phyloP scores from a whole-genome alignment of 2,797 vertebrate genomes.

The Protonibea diacanthus region DNA sequence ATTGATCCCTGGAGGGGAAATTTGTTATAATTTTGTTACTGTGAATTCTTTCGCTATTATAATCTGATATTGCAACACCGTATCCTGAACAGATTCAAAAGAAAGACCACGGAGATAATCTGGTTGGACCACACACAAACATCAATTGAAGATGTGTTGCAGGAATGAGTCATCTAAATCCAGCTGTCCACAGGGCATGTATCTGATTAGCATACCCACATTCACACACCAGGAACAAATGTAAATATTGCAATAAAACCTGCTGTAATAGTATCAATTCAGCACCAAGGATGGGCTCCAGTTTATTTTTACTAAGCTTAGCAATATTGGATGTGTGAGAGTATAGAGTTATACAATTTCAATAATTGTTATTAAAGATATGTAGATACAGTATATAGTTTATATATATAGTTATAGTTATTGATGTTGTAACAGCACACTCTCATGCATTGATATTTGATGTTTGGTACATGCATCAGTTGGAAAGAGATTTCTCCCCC shows the following conservation, averaged over 20 bases:
- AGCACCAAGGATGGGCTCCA: conserved; percentile 64
- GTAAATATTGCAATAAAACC: conserved; percentile 89
- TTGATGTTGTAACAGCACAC: conserved; percentile 41
- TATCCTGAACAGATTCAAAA: conserved; percentile 76
- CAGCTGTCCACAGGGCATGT: conserved; percentile 88
- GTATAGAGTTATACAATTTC: conserved; percentile 49
- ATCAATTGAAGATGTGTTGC: conserved; percentile 86
- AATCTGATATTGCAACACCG: conserved; percentile 1
- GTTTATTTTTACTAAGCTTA: conserved; percentile 71
- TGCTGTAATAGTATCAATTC: conserved; percentile 81
- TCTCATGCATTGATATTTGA: conserved; percentile 31
- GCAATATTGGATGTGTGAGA: conserved; percentile 71
- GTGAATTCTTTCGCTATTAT: too few relatives aligned
- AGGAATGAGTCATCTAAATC: conserved; percentile 89
- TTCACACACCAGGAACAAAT: conserved; percentile 84
- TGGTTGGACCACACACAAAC: conserved; percentile 81
- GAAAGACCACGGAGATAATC: conserved; percentile 78
- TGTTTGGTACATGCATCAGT: conserved; percentile 52
- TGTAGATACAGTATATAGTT: conserved; percentile 57
- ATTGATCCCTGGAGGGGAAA: too few relatives aligned
- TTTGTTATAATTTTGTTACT: too few relatives aligned
- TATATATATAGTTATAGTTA: not conserved
- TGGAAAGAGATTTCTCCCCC: conserved; percentile 56
- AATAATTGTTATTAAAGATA: conserved; percentile 76
- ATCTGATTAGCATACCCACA: conserved; percentile 87